A percentile compares a stretch with the other conserved stretches of the same genome.
These are phyloP conservation scores for Helleia helle DNA, from an alignment of 2,888 invertebrate species.

Conservation along the genomic window DNA sequence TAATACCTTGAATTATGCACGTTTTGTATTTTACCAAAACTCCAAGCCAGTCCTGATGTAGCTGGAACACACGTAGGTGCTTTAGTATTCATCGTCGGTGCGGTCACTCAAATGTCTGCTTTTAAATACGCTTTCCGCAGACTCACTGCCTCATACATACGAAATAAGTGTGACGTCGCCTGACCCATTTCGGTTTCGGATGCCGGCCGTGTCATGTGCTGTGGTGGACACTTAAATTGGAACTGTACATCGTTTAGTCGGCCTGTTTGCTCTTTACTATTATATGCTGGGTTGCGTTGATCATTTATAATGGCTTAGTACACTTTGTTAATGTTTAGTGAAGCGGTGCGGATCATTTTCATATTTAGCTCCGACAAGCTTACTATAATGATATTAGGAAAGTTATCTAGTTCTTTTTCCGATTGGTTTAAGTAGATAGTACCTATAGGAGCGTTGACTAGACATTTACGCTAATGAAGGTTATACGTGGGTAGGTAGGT, in stretches of 20 bases:
- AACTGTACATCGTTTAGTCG: slow-evolving; percentile 14
- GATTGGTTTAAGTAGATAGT: no score
- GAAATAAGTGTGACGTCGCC: slow-evolving; percentile 36
- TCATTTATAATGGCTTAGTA: neutral
- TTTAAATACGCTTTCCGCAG: slow-evolving; percentile 49
- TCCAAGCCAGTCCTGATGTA: neutral
- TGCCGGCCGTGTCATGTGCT: slow-evolving; percentile 10
- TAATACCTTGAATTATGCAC: no score
- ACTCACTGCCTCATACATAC: slow-evolving; percentile 56
- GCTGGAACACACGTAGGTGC: neutral
- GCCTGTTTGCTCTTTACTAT: slow-evolving; percentile 14
- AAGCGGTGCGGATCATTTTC: no score
- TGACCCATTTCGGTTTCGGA: slow-evolving; percentile 33
- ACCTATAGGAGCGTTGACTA: no score
- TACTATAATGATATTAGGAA: no score
- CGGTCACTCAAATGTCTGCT: slow-evolving; percentile 49
- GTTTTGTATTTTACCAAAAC: neutral
- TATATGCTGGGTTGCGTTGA: slow-evolving; percentile 5
- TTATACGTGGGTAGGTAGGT: no score
- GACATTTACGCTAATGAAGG: no score
- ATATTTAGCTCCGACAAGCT: no score
- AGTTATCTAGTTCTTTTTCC: no score
- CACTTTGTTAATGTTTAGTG: no score
- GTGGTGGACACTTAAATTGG: slow-evolving; percentile 20
- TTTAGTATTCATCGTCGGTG: slow-evolving; percentile 40